Evolutionary conservation across 2,113 vertebrate species (phyloP).

Genomic region (Colossoma macropomum): DNA sequence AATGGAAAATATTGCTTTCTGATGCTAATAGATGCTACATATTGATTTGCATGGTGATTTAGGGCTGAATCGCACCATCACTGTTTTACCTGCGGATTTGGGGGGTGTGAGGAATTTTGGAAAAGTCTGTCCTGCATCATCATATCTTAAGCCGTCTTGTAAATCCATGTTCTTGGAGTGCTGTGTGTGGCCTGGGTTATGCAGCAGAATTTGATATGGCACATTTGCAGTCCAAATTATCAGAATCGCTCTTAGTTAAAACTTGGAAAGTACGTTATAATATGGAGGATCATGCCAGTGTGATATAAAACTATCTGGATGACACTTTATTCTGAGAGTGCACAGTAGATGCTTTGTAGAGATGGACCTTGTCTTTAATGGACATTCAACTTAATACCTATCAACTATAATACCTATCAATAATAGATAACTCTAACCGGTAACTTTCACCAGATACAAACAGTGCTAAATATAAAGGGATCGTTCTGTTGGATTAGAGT

Average conservation of each 20-base stretch:
- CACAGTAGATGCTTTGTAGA: too few species aligned
- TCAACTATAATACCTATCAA: too few species aligned
- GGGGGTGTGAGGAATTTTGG: constrained; percentile 44
- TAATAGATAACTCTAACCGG: too few species aligned
- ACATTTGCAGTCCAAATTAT: background rate
- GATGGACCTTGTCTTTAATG: too few species aligned
- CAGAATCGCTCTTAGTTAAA: background rate
- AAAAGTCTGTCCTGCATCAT: background rate
- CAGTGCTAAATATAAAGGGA: too few species aligned
- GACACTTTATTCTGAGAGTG: too few species aligned
- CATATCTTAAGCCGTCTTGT: constrained; percentile 22
- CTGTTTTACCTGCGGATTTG: constrained; percentile 64
- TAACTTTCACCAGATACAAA: too few species aligned
- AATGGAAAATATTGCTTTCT: constrained; percentile 80
- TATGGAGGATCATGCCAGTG: too few species aligned
- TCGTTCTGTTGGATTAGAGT: too few species aligned
- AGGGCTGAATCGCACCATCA: constrained; percentile 60
- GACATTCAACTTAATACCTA: too few species aligned
- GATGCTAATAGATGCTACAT: constrained; percentile 79
- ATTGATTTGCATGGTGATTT: constrained; percentile 76
- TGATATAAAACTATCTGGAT: too few species aligned
- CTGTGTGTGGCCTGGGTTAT: background rate
- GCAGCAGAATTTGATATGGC: background rate
- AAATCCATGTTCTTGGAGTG: background rate
- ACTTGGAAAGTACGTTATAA: background rate